Base-by-base conservation (phyloP, 1,140 invertebrate genomes). In the Bombus cullumanus region DNA sequence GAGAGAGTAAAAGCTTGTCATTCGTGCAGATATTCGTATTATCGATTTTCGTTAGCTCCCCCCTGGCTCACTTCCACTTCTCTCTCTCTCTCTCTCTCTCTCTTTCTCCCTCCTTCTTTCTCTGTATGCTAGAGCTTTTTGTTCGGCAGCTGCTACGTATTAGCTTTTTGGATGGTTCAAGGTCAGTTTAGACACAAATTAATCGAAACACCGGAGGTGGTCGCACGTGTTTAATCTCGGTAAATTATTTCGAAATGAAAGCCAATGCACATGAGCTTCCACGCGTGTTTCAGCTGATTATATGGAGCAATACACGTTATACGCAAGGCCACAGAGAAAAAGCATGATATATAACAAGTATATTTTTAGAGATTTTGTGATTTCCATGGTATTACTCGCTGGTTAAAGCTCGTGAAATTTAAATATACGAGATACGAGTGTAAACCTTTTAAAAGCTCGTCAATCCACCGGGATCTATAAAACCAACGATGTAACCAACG, bases 41-140 rank as follows among this genome's bases (percentile, higher is more conserved):
- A 69, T 79, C 85, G 75, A 80, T 85, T 75, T 85, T 81, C 43
- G 81, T 83, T 83, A 71, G 53, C 69, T 43, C 71, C 53, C 53
- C 86, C 47, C 47, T 53, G 47, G 47, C 47, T 53, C 47, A 22
- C 47, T 53, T 53, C 47, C 47, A 53, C 47, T 2, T 34, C 57
- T 68, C 72, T 68, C 43, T 22, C n/a, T n/a, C 64, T 22, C 15
- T 47, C 22, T 28, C 59, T 37, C 13, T 41, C 43, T 18, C 10
- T 9, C 5, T 34, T 31, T 62, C 72, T 47, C 57, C 28, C 64
- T 22, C 18, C 62, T 28, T 64, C 59, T 47, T 34, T 72, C 66
- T n/a, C 22, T 15, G 12, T 31, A 10, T 22, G 39, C n/a, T 10
- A 22, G 13, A n/a, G n/a, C 83, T 85, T 79, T 83, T 85, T 64